phyloP scores from a whole-genome alignment of 2,888 invertebrate species.

The Adelphocoris suturalis region DNA sequence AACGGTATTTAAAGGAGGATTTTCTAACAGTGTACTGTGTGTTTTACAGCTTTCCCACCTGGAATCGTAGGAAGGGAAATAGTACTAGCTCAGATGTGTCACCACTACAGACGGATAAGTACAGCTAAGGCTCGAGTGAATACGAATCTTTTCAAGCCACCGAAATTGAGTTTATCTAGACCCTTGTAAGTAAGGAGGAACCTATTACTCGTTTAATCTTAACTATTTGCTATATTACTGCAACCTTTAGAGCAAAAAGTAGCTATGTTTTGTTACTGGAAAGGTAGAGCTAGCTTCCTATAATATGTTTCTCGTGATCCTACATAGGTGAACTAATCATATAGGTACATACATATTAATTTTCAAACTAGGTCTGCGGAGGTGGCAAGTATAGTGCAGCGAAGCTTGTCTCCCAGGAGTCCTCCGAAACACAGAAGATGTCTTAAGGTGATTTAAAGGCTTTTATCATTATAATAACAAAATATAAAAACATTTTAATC shows the following conservation, averaged over 20 bases:
- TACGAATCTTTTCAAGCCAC: slow-evolving; percentile 76
- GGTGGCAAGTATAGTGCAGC: slow-evolving; percentile 47
- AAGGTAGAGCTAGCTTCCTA: too few relatives aligned
- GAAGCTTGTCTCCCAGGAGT: slow-evolving; percentile 50
- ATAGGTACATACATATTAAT: too few relatives aligned
- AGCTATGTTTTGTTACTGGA: too few relatives aligned
- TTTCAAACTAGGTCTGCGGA: slow-evolving; percentile 44
- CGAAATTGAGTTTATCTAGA: slow-evolving; percentile 44
- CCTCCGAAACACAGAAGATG: slow-evolving; percentile 65
- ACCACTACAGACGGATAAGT: slow-evolving; percentile 79
- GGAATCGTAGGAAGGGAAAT: slow-evolving; percentile 74
- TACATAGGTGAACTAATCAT: too few relatives aligned
- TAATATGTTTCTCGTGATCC: too few relatives aligned
- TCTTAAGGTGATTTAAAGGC: slow-evolving; percentile 36
- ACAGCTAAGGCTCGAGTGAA: slow-evolving; percentile 78
- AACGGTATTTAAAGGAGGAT: too few relatives aligned
- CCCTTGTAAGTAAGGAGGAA: slow-evolving; percentile 34
- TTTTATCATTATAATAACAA: too few relatives aligned
- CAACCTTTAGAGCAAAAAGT: too few relatives aligned
- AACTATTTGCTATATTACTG: neutral
- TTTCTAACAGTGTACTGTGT: too few relatives aligned
- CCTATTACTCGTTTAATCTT: neutral
- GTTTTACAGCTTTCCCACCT: slow-evolving; percentile 74
- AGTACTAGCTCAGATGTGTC: slow-evolving; percentile 78
- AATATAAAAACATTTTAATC: too few relatives aligned